Evolutionary conservation across 2,113 vertebrate genomes (phyloP).

Genomic region (Eolophus roseicapilla): DNA sequence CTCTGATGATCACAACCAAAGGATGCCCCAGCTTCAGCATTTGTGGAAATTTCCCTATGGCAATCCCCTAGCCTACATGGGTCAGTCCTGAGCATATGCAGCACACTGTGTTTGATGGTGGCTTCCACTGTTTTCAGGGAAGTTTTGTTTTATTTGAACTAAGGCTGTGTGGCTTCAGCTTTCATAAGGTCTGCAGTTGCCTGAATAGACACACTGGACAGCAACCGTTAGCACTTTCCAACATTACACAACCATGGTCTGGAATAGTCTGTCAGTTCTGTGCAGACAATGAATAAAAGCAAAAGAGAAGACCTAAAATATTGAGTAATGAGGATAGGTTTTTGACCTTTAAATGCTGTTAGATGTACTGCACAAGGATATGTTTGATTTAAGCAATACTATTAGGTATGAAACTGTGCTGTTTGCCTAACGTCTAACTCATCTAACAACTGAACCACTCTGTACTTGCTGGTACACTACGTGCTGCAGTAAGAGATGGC

Average conservation of each 20-base stretch:
- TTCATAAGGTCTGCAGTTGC: background rate
- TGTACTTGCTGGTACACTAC: background rate
- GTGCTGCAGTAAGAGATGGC: background rate
- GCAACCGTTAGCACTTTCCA: background rate
- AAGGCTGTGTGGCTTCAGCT: background rate
- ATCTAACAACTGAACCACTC: background rate
- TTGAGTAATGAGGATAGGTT: background rate
- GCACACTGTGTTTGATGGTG: rapidly evolving
- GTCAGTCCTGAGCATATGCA: rapidly evolving
- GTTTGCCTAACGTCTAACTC: background rate
- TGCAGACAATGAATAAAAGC: background rate
- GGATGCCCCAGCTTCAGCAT: background rate
- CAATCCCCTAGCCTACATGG: rapidly evolving
- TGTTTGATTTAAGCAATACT: background rate
- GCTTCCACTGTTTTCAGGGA: background rate
- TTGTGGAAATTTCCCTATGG: background rate
- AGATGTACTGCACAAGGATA: background rate
- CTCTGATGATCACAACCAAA: background rate
- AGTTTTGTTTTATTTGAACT: background rate
- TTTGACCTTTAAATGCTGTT: conserved; percentile 45
- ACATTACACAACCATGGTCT: background rate
- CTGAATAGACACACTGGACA: background rate
- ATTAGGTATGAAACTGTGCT: background rate
- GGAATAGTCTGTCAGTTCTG: conserved; percentile 7
- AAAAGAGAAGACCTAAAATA: conserved; percentile 18